Percentiles rank a stretch among this genome's conserved stretches.
Conservation (phyloP, 2,888 invertebrate species). For the Hirudinaria manillensis region DNA sequence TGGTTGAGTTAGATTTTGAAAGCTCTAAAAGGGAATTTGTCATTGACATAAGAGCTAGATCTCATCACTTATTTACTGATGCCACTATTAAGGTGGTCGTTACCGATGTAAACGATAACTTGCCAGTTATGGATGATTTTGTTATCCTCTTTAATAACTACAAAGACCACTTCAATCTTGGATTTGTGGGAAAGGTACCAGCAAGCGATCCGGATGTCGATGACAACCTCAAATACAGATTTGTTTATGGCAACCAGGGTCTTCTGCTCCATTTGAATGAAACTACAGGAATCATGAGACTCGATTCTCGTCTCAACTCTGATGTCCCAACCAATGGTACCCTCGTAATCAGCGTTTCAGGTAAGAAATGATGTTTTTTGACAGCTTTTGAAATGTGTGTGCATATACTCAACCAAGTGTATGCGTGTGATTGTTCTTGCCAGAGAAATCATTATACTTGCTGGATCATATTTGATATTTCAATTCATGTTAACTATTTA, state of each 20-base stretch:
- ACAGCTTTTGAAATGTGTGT: not conserved
- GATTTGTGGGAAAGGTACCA: conserved; percentile 81
- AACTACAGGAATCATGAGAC: conserved; percentile 73
- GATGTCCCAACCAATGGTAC: conserved; percentile 87
- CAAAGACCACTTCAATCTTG: conserved; percentile 84
- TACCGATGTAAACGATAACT: conserved; percentile 87
- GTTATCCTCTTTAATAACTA: conserved; percentile 89
- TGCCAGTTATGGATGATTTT: conserved; percentile 83
- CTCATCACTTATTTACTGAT: conserved; percentile 80
- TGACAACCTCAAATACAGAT: conserved; percentile 68
- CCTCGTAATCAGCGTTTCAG: conserved; percentile 85
- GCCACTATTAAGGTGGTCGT: conserved; percentile 80
- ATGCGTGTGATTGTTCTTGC: not conserved
- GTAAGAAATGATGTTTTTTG: conserved; percentile 52
- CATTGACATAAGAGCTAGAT: conserved; percentile 80
- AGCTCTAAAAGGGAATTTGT: conserved; percentile 77
- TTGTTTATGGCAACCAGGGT: conserved; percentile 86
- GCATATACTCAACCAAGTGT: not conserved
- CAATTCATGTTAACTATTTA: too few relatives aligned
- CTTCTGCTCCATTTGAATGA: conserved; percentile 77
- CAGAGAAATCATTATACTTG: not conserved
- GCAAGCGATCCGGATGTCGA: conserved; percentile 85
- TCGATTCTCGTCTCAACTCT: conserved; percentile 87
- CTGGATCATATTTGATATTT: too few relatives aligned
- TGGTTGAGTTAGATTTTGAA: conserved; percentile 90